Base-by-base conservation (phyloP, 1,140 invertebrate genomes). In the Drosophila tani region DNA sequence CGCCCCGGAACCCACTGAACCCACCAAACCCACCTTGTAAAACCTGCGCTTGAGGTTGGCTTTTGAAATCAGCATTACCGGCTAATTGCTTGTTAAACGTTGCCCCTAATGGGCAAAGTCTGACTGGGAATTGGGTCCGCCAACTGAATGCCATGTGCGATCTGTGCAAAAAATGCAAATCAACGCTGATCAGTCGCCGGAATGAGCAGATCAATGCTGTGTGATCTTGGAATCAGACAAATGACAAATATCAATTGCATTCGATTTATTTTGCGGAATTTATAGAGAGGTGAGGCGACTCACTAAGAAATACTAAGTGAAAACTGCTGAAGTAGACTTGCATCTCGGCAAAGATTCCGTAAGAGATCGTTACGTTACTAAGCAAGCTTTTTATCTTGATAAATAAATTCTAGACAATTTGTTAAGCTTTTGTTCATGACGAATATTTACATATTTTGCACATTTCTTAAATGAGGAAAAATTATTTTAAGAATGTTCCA, bases 21-120 rank as follows among this genome's bases (percentile, higher is more conserved):
- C 14, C 43, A 46, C 51, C 21, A 35, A 55, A 59, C 43, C 62
- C 38, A 73, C 62, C 78, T 38, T 57, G 55, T 21, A 27, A 41
- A 41, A 41, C 35, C 64, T 27, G 32, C 4, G 1, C 62, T 41
- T 49, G 29, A 70, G 58, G 81, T 79, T 53, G 62, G 46, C 32
- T 75, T 62, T 67, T 75, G 60, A 19, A 76, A 84, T 73, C 82
- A 40, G 51, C 73, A 81, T 75, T 85, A 79, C 65, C 57, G 55
- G 81, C 85, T 88, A 87, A 87, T 87, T 87, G 68, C 84, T 64
- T 84, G 84, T 84, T 81, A 71, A 71, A 70, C 59, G 67, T 35
- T 32, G 38, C 41, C 59, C 47, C 70, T 76, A 82, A 82, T 79
- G 67, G 57, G 45, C 41, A 41, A 19, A 59, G 62, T 59, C 47